Base-by-base conservation (phyloP, 2,888 invertebrate species). In the Hyppa rectilinea region DNA sequence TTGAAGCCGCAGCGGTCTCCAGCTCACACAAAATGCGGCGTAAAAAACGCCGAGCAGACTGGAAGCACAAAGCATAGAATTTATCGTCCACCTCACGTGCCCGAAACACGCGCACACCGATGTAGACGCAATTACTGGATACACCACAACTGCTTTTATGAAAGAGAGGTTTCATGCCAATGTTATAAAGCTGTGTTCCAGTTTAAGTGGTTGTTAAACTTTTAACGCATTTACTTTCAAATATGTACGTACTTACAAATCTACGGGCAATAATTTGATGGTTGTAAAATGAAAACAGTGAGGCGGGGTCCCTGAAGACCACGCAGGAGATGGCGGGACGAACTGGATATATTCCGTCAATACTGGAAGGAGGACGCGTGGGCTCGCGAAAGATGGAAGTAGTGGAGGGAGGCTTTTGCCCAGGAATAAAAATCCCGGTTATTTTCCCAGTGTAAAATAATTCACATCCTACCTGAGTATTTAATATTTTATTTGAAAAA, bases 31-130 rank as follows among this genome's bases (percentile, higher is more conserved):
- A 89, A 90, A 92, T 87, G 88, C 86, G 84, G 78, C 80, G 71
- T 84, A 90, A 93, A 93, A 92, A 89, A 87, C 88, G 78, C 84
- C 81, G 73, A 81, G 83, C 84, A 86, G 86, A 83, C 89, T 90
- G 86, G 87, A 88, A 89, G 90, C 89, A 94, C 95, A 94, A 94
- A 93, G 93, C 92, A 82, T 83, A 85, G 90, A 90, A 95, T 95
- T 94, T 95, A 95, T 95, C 89, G 93, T 87, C 87, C 90, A 88
- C 89, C 92, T 92, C 92, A 87, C 88, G 89, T 92, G 93, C 92
- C 94, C 90, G 84, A 91, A 92, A 94, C 93, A 94, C 87, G 85
- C 89, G 63, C 68, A 71, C 88, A 56, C 4, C 53, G 88, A 89
- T 84, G 7, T 80, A 23, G 14, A 63, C 6, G 36, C n/a, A 58